Base-by-base conservation (phyloP, 2,113 vertebrate genomes). In the Cinclus mexicanus region DNA sequence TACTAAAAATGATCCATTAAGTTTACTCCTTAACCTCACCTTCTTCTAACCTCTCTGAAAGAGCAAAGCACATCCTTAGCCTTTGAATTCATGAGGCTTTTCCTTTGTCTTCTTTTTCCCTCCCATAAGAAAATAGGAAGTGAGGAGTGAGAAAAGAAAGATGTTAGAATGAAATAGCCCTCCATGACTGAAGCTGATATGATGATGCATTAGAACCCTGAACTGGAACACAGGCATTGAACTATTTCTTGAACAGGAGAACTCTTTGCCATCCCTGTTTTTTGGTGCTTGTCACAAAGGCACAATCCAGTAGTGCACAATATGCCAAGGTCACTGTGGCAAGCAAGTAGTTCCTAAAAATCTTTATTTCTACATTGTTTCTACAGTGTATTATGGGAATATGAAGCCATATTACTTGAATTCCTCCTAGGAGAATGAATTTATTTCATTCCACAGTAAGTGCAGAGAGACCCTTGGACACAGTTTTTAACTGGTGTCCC, bases 41-140 rank as follows among this genome's bases (percentile, higher is more conserved):
- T 94, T 87, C 61, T 65, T 87, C 78, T 90, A 69, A 90, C 57
- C 80, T 94, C 65, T 91, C 35, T 10, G 19, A 84, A 91, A 89
- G 46, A 65, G 21, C 19, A 93, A 65, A 79, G 18, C 46, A 12
- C 14, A 37, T 15, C 10, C 17, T 70, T 55, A 65, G 49, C 42
- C 23, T 72, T 91, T 72, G 76, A 67, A 53, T 53, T 56, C 18
- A 69, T 22, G 24, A 31, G 25, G 9, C 2, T 61, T 49, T 75
- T 31, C n/a, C 26, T 46, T 79, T 65, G 28, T 81, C 6, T 59
- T 47, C 9, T 67, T 35, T 41, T 57, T 63, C 19, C 19, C 6
- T 64, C 29, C 14, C 6, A 2, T 41, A 61, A 83, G 26, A 83
- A 91, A 94, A 65, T 13, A 56, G 13, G 22, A 63, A 89, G n/a